A percentile compares a stretch with the other conserved stretches of the same genome.
Conservation (phyloP, 2,888 invertebrate species). For the Acronicta alni region DNA sequence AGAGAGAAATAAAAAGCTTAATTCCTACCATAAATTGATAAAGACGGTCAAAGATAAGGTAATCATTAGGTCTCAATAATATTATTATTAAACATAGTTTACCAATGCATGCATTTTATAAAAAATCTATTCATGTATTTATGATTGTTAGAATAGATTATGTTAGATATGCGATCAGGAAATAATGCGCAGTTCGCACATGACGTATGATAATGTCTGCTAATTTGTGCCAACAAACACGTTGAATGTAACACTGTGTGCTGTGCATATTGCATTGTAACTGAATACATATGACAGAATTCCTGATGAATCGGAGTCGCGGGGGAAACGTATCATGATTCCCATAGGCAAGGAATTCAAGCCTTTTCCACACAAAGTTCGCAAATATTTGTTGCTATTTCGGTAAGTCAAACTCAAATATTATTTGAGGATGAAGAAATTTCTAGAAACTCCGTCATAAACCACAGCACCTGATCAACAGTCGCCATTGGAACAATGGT, state of each 20-base stretch:
- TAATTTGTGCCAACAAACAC: conserved; percentile 46
- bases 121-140: neutral
- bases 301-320: conserved; percentile 6
- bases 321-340: neutral
- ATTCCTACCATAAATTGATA: too few species aligned
- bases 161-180: conserved; percentile 38
- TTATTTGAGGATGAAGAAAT: neutral
- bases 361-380: too few species aligned
- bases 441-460: conserved; percentile 6
- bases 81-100: neutral
- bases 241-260: conserved; percentile 15
- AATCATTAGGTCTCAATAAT: too few species aligned
- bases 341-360: too few species aligned
- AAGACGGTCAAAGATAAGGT: too few species aligned
- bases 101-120: neutral
- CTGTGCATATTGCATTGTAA: conserved; percentile 38
- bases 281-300: conserved; percentile 23
- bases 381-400: neutral
- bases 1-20: too few species aligned
- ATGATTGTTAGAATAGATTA: neutral
- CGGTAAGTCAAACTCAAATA: neutral
- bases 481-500: conserved; percentile 46
- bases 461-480: conserved; percentile 14
- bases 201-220: conserved; percentile 33
- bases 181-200: conserved; percentile 53